Conservation (phyloP, 2,797 vertebrate genomes). For the Pteronotus mesoamericanus region DNA sequence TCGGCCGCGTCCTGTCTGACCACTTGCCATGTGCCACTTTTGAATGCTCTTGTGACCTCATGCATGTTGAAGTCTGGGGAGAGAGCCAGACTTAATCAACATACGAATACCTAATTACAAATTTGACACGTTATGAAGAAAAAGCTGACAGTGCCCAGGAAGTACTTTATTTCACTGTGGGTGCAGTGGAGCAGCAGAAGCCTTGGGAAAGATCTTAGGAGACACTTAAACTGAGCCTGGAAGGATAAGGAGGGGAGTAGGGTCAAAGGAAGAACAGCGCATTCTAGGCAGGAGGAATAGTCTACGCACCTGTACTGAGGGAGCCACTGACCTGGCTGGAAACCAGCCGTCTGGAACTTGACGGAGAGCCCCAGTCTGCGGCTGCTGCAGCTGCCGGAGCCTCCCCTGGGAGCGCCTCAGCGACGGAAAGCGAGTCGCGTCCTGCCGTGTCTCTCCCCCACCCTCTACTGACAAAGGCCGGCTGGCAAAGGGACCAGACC, state of each 20-base stretch:
- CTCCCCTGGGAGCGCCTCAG: neutral
- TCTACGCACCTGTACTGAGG: neutral
- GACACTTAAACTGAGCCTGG: neutral
- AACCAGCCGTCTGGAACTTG: neutral
- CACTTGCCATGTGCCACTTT: neutral
- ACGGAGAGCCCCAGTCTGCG: neutral
- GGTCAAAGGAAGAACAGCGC: neutral
- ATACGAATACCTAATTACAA: neutral
- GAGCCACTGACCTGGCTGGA: neutral
- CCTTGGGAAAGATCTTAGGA: neutral
- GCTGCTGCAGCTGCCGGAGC: neutral
- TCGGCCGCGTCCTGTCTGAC: neutral
- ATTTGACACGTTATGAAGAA: neutral
- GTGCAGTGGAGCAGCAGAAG: neutral
- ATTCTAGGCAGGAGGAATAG: neutral
- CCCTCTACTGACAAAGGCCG: neutral
- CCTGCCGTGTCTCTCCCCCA: neutral
- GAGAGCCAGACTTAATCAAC: neutral
- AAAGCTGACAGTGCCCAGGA: neutral
- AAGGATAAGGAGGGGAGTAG: neutral
- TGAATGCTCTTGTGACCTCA: neutral
- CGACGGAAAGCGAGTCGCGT: neutral
- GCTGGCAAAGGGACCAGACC: neutral
- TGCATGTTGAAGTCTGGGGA: neutral
- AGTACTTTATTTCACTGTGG: neutral